phyloP scores from a whole-genome alignment of 2,888 invertebrate genomes.

The Rhamnusium bicolor region DNA sequence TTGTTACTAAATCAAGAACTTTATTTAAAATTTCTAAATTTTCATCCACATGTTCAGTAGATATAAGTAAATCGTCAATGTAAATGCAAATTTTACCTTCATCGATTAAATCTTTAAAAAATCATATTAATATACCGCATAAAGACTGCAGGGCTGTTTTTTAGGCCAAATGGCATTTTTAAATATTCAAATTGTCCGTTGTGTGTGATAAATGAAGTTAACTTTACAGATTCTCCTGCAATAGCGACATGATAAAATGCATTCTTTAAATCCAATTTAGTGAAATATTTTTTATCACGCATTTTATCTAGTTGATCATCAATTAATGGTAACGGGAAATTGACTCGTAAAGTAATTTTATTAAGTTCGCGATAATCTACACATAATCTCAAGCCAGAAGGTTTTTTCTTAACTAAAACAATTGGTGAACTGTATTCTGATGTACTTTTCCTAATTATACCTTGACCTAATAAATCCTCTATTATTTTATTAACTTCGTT shows the following conservation, averaged over 20 bases:
- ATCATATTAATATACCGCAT: slow-evolving; percentile 36
- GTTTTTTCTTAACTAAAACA: slow-evolving; percentile 32
- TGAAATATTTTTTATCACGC: slow-evolving; percentile 2
- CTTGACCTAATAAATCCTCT: slow-evolving; percentile 34
- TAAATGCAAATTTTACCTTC: slow-evolving; percentile 1
- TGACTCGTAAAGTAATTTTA: slow-evolving; percentile 45
- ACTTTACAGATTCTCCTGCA: slow-evolving; percentile 37
- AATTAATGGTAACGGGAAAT: slow-evolving; percentile 14
- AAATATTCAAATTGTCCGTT: slow-evolving; percentile 57
- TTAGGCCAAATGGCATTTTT: slow-evolving; percentile 58
- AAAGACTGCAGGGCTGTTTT: slow-evolving; percentile 50
- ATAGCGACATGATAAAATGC: slow-evolving; percentile 3
- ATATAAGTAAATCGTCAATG: slow-evolving; percentile 19
- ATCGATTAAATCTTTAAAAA: slow-evolving; percentile 6
- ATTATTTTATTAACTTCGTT: slow-evolving; percentile 38
- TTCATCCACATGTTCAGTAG: neutral
- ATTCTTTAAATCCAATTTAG: slow-evolving; percentile 1
- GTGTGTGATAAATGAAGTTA: slow-evolving; percentile 58
- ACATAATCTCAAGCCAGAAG: slow-evolving; percentile 22
- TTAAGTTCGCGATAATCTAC: slow-evolving; percentile 58
- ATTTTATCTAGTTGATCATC: slow-evolving; percentile 18
- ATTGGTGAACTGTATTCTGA: slow-evolving; percentile 35
- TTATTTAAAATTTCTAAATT: slow-evolving; percentile 20
- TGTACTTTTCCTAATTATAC: slow-evolving; percentile 34
- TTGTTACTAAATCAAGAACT: slow-evolving; percentile 1